phyloP scores from a whole-genome alignment of 1,140 invertebrate species.

The Danaus plexippus region DNA sequence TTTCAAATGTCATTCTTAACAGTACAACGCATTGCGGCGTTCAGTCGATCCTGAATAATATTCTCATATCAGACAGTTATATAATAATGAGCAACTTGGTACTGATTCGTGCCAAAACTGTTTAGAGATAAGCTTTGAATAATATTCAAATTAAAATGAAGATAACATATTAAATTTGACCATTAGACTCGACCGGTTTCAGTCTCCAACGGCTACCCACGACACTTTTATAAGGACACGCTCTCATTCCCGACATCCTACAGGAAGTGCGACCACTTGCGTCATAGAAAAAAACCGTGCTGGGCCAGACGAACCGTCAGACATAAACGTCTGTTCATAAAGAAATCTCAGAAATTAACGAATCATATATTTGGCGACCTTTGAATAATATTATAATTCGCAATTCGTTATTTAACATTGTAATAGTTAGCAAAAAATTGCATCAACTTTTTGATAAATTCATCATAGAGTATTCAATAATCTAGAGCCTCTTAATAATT shows the following conservation, averaged over 20 bases:
- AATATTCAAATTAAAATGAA: constrained; percentile 13
- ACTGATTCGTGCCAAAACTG: constrained; percentile 6
- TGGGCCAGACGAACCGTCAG: constrained; percentile 49
- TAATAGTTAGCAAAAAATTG: no score
- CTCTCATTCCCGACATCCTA: constrained; percentile 69
- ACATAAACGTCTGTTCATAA: constrained; percentile 23
- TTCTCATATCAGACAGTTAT: constrained; percentile 52
- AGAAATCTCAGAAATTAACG: no score
- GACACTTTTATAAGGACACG: constrained; percentile 65
- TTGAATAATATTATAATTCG: no score
- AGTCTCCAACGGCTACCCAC: constrained; percentile 52
- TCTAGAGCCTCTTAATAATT: neutral
- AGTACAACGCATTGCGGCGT: constrained; percentile 32
- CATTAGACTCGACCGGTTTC: constrained; percentile 26
- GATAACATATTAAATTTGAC: constrained; percentile 26
- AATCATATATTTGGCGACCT: no score
- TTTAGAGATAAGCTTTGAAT: constrained; percentile 3
- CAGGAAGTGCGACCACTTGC: constrained; percentile 59
- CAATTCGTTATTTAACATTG: no score
- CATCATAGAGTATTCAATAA: neutral
- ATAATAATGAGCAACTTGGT: constrained; percentile 25
- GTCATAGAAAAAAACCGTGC: constrained; percentile 57
- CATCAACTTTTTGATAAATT: neutral
- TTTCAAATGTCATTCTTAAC: neutral
- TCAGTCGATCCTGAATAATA: constrained; percentile 51